Conservation (phyloP, 53 echinoderm and acorn worm genomes). For the Arbacia lixula region DNA sequence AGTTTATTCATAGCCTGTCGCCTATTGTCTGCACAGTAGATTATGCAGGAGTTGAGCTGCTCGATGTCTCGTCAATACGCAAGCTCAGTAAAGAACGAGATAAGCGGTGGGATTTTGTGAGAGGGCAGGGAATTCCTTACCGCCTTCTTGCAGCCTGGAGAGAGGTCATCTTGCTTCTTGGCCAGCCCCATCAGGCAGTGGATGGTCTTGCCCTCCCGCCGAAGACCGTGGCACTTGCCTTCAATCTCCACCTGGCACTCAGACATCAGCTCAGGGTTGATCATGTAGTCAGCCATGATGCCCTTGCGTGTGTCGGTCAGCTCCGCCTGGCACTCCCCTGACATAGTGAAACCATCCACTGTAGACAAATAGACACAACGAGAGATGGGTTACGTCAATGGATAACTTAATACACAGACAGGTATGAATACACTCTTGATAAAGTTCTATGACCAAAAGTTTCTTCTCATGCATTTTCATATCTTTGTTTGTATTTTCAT, state of each 20-base stretch:
- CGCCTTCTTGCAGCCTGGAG: slow-evolving; percentile 54
- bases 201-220: slow-evolving; percentile 86
- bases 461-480: neutral
- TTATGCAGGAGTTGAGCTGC: too few species aligned
- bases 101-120: too few species aligned
- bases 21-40: too few species aligned
- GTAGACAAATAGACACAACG: neutral
- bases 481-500: too few species aligned
- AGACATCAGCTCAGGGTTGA: slow-evolving; percentile 84
- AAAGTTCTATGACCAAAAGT: too few species aligned
- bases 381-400: too few species aligned
- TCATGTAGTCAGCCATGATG: slow-evolving; percentile 91
- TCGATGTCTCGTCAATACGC: too few species aligned
- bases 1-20: too few species aligned
- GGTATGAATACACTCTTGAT: too few species aligned
- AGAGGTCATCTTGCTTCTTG: slow-evolving; percentile 59
- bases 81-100: too few species aligned
- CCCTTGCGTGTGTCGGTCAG: slow-evolving; percentile 84
- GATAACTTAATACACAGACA: too few species aligned
- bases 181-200: slow-evolving; percentile 90
- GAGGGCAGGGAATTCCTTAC: too few species aligned
- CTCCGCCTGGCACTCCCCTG: slow-evolving; percentile 89
- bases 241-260: slow-evolving; percentile 69
- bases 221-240: slow-evolving; percentile 52
- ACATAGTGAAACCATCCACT: slow-evolving; percentile 5